phyloP scores from a whole-genome alignment of 2,113 vertebrate genomes.

The Panurus biarmicus region DNA sequence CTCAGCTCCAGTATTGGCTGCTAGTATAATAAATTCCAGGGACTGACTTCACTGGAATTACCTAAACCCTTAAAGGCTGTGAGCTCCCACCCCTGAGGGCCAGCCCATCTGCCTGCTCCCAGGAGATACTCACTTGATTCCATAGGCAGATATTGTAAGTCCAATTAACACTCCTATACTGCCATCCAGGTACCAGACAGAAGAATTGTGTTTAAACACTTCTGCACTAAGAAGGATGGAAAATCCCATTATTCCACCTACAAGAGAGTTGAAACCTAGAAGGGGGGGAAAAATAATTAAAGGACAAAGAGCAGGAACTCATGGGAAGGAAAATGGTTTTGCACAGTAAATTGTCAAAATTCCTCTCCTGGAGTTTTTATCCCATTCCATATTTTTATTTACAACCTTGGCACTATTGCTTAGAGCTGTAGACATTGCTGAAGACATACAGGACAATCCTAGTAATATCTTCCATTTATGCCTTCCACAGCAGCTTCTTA shows the following conservation, averaged over 20 bases:
- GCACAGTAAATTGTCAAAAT: background rate
- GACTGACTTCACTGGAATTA: background rate
- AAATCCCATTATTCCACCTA: constrained; percentile 94
- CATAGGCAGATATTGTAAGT: constrained; percentile 92
- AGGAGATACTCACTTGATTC: constrained; percentile 85
- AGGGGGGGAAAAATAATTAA: background rate
- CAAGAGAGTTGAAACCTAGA: constrained; percentile 93
- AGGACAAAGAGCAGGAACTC: background rate
- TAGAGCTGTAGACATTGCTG: background rate
- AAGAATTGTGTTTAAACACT: constrained; percentile 86
- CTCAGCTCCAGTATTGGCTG: background rate
- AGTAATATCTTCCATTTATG: background rate
- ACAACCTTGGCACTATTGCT: fast-evolving
- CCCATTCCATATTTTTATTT: background rate
- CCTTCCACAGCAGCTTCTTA: background rate
- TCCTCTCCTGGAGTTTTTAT: background rate
- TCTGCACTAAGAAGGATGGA: constrained; percentile 95
- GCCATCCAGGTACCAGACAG: constrained; percentile 93
- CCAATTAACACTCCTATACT: constrained; percentile 90
- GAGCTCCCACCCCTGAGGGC: background rate
- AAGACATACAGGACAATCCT: background rate
- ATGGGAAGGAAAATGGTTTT: background rate
- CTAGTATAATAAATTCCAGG: background rate
- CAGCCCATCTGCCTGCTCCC: background rate
- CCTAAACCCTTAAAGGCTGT: background rate